phyloP scores from a whole-genome alignment of 2,113 vertebrate genomes.

The Coregonus clupeaformis region DNA sequence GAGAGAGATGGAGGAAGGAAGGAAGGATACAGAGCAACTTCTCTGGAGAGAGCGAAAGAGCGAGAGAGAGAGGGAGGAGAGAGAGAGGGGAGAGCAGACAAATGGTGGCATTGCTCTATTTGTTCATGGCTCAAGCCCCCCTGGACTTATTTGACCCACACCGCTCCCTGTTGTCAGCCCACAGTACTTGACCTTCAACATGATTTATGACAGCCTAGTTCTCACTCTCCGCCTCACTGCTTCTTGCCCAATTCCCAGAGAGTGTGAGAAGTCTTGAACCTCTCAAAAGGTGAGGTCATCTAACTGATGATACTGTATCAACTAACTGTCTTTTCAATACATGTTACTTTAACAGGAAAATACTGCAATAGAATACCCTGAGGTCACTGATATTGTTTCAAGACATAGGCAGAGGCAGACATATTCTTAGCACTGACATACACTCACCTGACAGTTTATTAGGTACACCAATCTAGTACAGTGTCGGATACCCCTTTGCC shows the following conservation, averaged over 20 bases:
- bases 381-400: conserved; percentile 20
- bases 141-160: neutral
- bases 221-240: conserved; percentile 6
- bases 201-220: conserved; percentile 54
- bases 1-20: neutral
- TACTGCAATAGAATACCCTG: neutral
- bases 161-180: neutral
- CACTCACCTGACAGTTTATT: too few species aligned
- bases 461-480: too few species aligned
- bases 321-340: neutral
- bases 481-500: too few species aligned
- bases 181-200: conserved; percentile 47
- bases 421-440: neutral
- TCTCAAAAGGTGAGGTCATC: conserved; percentile 28
- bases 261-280: conserved; percentile 5
- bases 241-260: conserved; percentile 6
- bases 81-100: neutral
- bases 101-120: conserved; percentile 38
- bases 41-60: too few species aligned
- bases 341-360: too few species aligned
- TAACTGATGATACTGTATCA: neutral
- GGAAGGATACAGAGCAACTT: conserved; percentile 5
- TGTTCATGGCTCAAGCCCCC: conserved; percentile 38
- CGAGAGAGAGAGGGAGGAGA: neutral
- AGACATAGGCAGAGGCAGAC: neutral